Base-by-base conservation (phyloP, 2,888 invertebrate species). In the Lasius fuliginosus region DNA sequence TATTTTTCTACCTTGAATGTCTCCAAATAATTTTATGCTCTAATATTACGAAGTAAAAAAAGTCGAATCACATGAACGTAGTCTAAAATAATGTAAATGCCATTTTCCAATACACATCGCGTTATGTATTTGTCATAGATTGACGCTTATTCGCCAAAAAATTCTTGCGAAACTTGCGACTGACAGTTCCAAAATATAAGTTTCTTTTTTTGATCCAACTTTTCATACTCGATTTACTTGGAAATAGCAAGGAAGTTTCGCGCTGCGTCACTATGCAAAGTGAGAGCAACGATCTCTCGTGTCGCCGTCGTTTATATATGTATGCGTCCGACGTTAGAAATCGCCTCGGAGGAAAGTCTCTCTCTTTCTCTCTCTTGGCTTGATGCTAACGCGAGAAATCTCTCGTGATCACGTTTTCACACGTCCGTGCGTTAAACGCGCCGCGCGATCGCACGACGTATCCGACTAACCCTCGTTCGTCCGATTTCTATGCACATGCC, bases 311-410 rank as follows among this genome's bases (percentile, higher is more conserved):
- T 73, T 49, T 36, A 33, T 58, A n/a, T 69, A n/a, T 30, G 23
- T 69, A n/a, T 30, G 23, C 40, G 4, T 56, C 46, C 58, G 77
- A 60, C 36, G 40, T 53, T 84, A 89, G 89, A 89, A 89, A 89
- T 87, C 86, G 73, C 9, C 60, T 46, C 69, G 64, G 65, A 83
- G 89, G 86, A 88, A 89, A 87, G 79, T 86, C 83, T 53, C 27
- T 30, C 53, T 40, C 3, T 15, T 30, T 23, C n/a, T 49, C n/a
- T 49, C 11, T n/a, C 65, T 42, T 42, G 0, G 1, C 2, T n/a
- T 40, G 11, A 27, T 30, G 56, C 30, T 46, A 27, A 12, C 33
- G 30, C 71, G 85, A 79, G 83, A 86, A 83, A 88, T 77, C 67
- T 49, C 79, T 42, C 73, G 60, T 60, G 60, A 49, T 77, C 83